These are phyloP conservation scores for Tenualosa ilisha DNA, from an alignment of 2,797 vertebrate species.

Conservation along the genomic window DNA sequence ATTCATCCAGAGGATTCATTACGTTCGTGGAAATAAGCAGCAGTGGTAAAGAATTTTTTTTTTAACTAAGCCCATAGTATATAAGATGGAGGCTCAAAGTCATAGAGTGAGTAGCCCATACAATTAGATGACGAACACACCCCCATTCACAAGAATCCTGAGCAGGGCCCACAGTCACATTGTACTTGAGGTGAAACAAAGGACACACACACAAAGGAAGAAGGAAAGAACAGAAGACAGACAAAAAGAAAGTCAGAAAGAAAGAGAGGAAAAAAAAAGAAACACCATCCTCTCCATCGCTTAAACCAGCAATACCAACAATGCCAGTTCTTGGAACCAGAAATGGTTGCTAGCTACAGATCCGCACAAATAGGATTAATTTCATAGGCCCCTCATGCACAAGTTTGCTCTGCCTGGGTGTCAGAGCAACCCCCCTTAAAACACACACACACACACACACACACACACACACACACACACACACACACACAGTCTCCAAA, in stretches of 20 bases:
- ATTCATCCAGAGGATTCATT: slow-evolving; percentile 43
- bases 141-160: not conserved
- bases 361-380: slow-evolving; percentile 47
- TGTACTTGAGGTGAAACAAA: not conserved
- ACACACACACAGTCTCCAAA: not conserved
- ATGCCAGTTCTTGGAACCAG: slow-evolving; percentile 36
- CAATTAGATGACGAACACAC: not conserved
- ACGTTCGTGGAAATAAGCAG: slow-evolving; percentile 39
- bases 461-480: too few relatives aligned
- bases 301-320: not conserved
- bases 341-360: slow-evolving; percentile 30
- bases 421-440: not conserved
- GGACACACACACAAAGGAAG: slow-evolving; percentile 21
- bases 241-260: not conserved
- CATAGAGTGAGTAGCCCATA: not conserved
- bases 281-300: not conserved
- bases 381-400: slow-evolving; percentile 43
- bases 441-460: too few relatives aligned
- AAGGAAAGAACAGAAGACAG: not conserved
- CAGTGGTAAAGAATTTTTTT: not conserved
- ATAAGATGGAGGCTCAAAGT: not conserved
- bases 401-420: not conserved
- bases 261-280: slow-evolving; percentile 24
- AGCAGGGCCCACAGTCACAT: not conserved
- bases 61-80: not conserved